Conservation (phyloP, 2,888 invertebrate species). For the Brassicogethes aeneus region DNA sequence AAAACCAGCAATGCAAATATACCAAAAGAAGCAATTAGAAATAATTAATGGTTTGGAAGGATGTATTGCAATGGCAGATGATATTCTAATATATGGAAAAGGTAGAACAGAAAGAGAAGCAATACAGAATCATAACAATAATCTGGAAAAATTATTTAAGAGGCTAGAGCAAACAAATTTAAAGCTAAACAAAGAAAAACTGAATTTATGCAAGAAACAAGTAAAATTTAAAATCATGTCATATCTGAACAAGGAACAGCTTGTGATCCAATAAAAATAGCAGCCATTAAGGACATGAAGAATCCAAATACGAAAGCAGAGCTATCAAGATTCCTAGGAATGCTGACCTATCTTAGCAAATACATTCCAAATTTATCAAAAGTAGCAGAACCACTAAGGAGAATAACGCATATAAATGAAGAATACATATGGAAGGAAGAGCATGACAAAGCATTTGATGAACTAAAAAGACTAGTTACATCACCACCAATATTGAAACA, state of each 20-base stretch:
- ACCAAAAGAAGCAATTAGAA: constrained; percentile 9
- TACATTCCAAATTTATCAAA: too few relatives aligned
- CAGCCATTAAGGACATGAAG: constrained; percentile 6
- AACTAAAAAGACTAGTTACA: not conserved
- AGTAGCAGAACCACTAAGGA: too few relatives aligned
- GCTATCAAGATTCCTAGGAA: not conserved
- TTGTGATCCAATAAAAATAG: not conserved
- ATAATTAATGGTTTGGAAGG: constrained; percentile 11
- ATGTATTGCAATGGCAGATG: constrained; percentile 14
- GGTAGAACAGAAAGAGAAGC: constrained; percentile 13
- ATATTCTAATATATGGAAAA: constrained; percentile 13
- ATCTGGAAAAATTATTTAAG: constrained; percentile 6
- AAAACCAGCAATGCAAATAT: constrained; percentile 7
- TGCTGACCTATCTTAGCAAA: too few relatives aligned
- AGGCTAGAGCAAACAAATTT: constrained; percentile 5
- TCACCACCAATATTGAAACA: not conserved
- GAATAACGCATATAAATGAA: too few relatives aligned
- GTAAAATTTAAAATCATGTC: too few relatives aligned
- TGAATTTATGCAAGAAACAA: constrained; percentile 7
- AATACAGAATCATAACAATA: constrained; percentile 12
- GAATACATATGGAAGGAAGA: too few relatives aligned
- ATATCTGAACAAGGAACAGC: too few relatives aligned
- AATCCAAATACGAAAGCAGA: constrained; percentile 2
- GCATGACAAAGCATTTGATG: constrained; percentile 3
- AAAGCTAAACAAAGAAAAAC: constrained; percentile 13